Base-by-base conservation (phyloP, 2,113 vertebrate species). In the Corythornis cristatus region DNA sequence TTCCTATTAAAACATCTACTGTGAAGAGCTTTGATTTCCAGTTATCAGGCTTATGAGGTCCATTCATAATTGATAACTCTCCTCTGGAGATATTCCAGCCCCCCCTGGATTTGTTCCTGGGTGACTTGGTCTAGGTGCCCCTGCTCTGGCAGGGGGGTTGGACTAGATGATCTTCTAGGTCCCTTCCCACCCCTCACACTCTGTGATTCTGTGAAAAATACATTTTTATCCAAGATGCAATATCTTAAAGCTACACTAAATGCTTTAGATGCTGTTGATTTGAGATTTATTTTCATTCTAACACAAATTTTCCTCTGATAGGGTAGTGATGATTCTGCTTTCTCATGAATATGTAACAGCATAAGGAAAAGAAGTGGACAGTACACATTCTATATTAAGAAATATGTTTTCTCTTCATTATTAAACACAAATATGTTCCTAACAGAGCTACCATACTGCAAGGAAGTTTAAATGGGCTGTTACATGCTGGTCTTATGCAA, bases 301-400 rank as follows among this genome's bases (percentile, higher is more conserved):
- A 61, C 45, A 65, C 53, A 60, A 78, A 7, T 86, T 95, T 91
- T 67, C 33, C 48, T 71, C 48, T 86, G 53, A 40, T 86, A 67
- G 3, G 12, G 33, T 65, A 35, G 51, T 33, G 43, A 57, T 61
- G 76, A 67, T 92, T 29, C 6, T 81, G 57, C 42, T 92, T 78
- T 82, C 65, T 72, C 74, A 92, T 93, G 28, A 90, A 96, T 95
- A 90, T 94, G 92, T 88, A 95, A 45, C 53, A 84, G 66, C 48
- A 42, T 78, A 77, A 94, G 66, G 77, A 75, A 75, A 95, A 78
- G n/a, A 93, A 72, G 19, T 60, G 80, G 92, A 74, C 93, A 60
- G 76, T 88, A 5, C 68, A 58, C 65, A 46, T 83, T 93, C 88
- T 90, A 61, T 95, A 84, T 86, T 88, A 81, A 88, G 90, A 64